A percentile compares a stretch with the other conserved stretches of the same genome.
Evolutionary conservation across 2,888 invertebrate species (phyloP).

Genomic region (Ornithoptera priamus): DNA sequence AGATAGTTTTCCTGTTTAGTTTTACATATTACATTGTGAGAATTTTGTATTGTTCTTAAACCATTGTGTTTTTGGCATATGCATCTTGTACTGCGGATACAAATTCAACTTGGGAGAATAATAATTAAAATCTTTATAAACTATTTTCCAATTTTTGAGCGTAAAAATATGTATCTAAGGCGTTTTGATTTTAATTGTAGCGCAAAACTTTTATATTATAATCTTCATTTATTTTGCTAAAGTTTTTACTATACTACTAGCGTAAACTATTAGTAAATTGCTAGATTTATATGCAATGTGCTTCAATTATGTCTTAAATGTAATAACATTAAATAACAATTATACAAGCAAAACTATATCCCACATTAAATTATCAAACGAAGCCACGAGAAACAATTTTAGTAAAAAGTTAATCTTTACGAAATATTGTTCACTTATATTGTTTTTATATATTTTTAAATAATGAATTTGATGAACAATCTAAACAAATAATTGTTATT

Average conservation of each 20-base stretch:
- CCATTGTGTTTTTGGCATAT: slow-evolving; percentile 17
- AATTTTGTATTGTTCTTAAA: slow-evolving; percentile 21
- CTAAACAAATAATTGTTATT: too few relatives aligned
- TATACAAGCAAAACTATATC: too few relatives aligned
- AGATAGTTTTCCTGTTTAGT: slow-evolving; percentile 26
- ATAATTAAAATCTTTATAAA: neutral
- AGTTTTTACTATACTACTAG: neutral
- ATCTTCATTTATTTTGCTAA: neutral
- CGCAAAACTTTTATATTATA: neutral
- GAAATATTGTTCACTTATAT: slow-evolving; percentile 6
- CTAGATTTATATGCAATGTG: neutral
- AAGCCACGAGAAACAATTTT: too few relatives aligned
- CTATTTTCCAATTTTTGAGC: neutral
- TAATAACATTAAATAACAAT: too few relatives aligned
- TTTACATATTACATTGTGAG: slow-evolving; percentile 28
- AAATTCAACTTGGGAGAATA: neutral
- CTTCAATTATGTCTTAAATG: too few relatives aligned
- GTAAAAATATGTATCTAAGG: neutral
- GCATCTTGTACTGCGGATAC: neutral
- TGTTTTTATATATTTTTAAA: neutral
- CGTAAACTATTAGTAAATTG: neutral
- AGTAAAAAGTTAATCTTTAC: neutral
- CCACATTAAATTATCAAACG: too few relatives aligned
- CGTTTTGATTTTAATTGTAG: neutral
- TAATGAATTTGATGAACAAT: too few relatives aligned